These are phyloP conservation scores for Nothocercus nigrocapillus DNA, from an alignment of 2,113 vertebrate genomes.

Conservation along the genomic window DNA sequence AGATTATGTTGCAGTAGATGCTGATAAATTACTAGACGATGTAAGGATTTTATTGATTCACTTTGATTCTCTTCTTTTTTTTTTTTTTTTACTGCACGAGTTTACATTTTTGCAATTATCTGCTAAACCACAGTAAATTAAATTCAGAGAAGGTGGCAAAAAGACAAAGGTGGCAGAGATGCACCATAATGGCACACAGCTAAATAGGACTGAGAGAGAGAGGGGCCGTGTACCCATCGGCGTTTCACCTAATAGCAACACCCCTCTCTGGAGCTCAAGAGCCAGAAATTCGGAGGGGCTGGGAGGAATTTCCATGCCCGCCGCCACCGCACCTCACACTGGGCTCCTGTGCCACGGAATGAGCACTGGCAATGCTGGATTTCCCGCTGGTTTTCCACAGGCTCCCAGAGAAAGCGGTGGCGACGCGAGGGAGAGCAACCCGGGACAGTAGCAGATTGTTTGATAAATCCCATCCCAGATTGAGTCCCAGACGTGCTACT, in stretches of 20 bases:
- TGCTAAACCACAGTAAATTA: slow-evolving; percentile 39
- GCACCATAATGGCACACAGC: not conserved
- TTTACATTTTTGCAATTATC: slow-evolving; percentile 58
- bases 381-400: slow-evolving; percentile 50
- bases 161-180: slow-evolving; percentile 20
- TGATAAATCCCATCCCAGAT: slow-evolving; percentile 54
- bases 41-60: slow-evolving; percentile 53
- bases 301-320: slow-evolving; percentile 23
- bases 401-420: slow-evolving; percentile 52
- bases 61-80: not conserved
- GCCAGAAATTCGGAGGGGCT: slow-evolving; percentile 43
- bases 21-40: slow-evolving; percentile 2
- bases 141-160: slow-evolving; percentile 33
- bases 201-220: not conserved
- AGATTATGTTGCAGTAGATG: slow-evolving; percentile 39
- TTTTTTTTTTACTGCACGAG: not conserved
- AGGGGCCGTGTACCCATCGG: not conserved
- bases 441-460: slow-evolving; percentile 63
- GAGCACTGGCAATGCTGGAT: slow-evolving; percentile 23
- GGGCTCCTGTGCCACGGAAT: slow-evolving; percentile 2
- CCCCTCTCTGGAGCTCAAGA: slow-evolving; percentile 17
- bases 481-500: slow-evolving; percentile 41
- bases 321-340: slow-evolving; percentile 36
- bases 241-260: slow-evolving; percentile 42
- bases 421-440: slow-evolving; percentile 27